Percentiles rank a stretch among this genome's conserved stretches.
Conservation (phyloP, 2,113 vertebrate species). For the Takifugu flavidus region DNA sequence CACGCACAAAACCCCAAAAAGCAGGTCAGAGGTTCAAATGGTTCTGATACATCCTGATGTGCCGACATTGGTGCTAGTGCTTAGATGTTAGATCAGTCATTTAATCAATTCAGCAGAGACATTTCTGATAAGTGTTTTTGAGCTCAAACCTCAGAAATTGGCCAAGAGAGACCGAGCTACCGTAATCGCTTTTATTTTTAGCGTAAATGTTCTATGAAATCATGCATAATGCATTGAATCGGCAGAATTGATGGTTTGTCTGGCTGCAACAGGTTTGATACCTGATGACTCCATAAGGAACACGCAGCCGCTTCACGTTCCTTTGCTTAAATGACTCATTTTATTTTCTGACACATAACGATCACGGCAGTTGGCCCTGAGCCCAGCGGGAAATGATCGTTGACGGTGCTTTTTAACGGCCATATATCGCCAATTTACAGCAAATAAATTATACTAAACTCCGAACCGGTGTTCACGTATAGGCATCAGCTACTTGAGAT, state of each 20-base stretch:
- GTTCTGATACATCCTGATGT: conserved; percentile 46
- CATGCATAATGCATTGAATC: background rate
- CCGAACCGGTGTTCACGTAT: no score
- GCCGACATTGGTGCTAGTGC: conserved; percentile 11
- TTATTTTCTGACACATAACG: background rate
- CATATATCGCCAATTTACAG: conserved; percentile 24
- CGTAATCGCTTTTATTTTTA: no score
- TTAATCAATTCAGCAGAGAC: conserved; percentile 32
- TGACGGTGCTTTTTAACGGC: conserved; percentile 23
- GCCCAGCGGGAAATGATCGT: conserved; percentile 21
- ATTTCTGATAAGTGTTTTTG: background rate
- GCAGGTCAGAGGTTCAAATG: conserved; percentile 23
- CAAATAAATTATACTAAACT: no score
- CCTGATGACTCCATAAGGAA: conserved; percentile 56
- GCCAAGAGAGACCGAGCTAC: no score
- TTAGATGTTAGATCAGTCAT: conserved; percentile 21
- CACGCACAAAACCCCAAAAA: conserved; percentile 8
- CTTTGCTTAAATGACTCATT: conserved; percentile 5
- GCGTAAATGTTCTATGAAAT: background rate
- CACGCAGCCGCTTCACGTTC: conserved; percentile 5
- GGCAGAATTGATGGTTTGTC: background rate
- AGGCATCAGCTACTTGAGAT: conserved; percentile 23
- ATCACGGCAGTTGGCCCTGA: background rate
- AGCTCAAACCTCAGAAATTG: no score
- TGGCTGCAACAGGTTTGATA: conserved; percentile 71